These are phyloP conservation scores for Petrolisthes manimaculis DNA, from an alignment of 2,888 invertebrate species.

Conservation along the genomic window DNA sequence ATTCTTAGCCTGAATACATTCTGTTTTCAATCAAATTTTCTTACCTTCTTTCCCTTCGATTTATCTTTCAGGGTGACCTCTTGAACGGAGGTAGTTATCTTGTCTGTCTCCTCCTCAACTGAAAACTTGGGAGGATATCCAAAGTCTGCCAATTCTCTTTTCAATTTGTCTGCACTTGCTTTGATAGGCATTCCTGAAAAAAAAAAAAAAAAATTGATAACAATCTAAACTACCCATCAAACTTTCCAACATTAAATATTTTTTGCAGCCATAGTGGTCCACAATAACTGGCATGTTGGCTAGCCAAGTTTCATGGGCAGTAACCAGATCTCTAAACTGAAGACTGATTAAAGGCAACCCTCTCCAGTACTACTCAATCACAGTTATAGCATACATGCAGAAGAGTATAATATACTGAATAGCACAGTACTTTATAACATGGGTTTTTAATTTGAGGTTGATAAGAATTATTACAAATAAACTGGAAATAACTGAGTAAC, in stretches of 20 bases:
- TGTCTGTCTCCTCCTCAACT: constrained; percentile 71
- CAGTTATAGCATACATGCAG: too few relatives aligned
- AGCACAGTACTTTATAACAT: too few relatives aligned
- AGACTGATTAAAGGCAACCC: too few relatives aligned
- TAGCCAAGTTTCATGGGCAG: too few relatives aligned
- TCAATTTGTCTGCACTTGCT: constrained; percentile 97
- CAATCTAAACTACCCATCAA: not conserved
- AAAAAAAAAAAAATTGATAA: constrained; percentile 66
- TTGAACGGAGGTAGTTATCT: constrained; percentile 71
- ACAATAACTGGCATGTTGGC: not conserved
- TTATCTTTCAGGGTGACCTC: constrained; percentile 83
- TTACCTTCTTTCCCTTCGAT: constrained; percentile 88
- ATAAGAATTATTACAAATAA: too few relatives aligned
- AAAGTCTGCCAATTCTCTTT: constrained; percentile 89
- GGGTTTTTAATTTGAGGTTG: too few relatives aligned
- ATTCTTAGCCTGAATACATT: too few relatives aligned
- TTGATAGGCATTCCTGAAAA: constrained; percentile 75
- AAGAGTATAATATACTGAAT: too few relatives aligned
- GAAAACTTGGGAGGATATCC: constrained; percentile 95
- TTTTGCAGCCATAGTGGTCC: not conserved
- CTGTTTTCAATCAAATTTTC: not conserved
- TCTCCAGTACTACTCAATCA: too few relatives aligned
- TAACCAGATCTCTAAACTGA: too few relatives aligned
- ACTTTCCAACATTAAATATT: not conserved
- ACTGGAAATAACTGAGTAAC: too few relatives aligned